Base-by-base conservation (phyloP, 2,888 invertebrate genomes). In the Peribatodes rhomboidaria region DNA sequence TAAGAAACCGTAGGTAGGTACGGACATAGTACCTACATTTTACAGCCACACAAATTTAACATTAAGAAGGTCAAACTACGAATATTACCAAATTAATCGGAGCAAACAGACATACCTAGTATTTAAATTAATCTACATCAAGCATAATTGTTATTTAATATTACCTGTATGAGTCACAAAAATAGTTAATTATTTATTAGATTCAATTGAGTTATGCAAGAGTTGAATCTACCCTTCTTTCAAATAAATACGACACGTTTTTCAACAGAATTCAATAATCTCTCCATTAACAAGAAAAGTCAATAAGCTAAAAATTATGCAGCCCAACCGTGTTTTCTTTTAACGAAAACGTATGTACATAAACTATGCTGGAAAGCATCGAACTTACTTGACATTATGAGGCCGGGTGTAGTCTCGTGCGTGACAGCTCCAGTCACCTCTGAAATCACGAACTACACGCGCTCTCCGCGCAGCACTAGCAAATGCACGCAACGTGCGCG, bases 351-450 rank as follows among this genome's bases (percentile, higher is more conserved):
- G 9, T 6, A 37, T 20, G 35, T 37, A 37, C 16, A 31, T 9
- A 22, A 47, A 16, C 22, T 27, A 13, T 39, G n/a, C 60, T 52
- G 68, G 67, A 50, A 71, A 54, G 27, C 55, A 62, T 60, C 16
- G 61, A 60, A 75, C 92, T 92, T 80, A 92, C 92, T 92, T 92
- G 92, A 92, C 92, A 92, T 92, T 87, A 79, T 92, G 85, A 75
- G 73, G 89, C 88, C 89, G 89, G 89, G 84, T 89, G 86, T 89
- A 86, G 85, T 84, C 83, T 86, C 82, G 86, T 80, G 81, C 76
- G 86, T 90, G 89, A 90, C 88, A 89, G 86, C 81, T 87, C 81
- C 82, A 88, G 87, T 85, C 89, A 90, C 91, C 85, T 87, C 77
- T 66, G 67, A 68, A 83, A 83, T 80, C 88, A 90, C 90, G 80